Base-by-base conservation (phyloP, 2,113 vertebrate species). In the Odocoileus virginianus region DNA sequence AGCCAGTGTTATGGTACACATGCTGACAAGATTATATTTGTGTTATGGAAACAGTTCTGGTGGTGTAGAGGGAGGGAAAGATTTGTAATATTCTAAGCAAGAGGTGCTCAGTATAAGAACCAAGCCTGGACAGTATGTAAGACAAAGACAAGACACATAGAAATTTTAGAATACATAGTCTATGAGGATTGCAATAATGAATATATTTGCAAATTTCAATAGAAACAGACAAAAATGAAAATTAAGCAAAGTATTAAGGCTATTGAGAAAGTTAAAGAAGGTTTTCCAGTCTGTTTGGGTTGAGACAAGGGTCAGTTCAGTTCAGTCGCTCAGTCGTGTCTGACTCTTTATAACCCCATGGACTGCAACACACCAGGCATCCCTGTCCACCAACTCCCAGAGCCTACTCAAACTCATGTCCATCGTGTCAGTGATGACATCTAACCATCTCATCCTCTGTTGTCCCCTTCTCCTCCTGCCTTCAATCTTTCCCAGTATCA, bases 191-290 rank as follows among this genome's bases (percentile, higher is more conserved):
- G 2, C 13, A 36, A 6, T 50, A 76, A 64, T 47, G 30, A 6
- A 64, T 50, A 16, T 19, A 64, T 55, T 84, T 85, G 67, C 16
- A 87, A 95, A 87, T 58, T 33, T 58, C 54, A 78, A 16, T 14
- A 55, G 88, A 94, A 97, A 85, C 3, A 85, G 14, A 1, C 45
- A 17, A 25, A 91, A 83, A 58, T 28, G 47, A 58, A 94, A 87
- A 43, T 8, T 50, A 64, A 76, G 25, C 13, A 82, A 61, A 74
- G 61, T 0, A n/a, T 2, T 12, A 50, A 89, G 5, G 7, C 6
- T 57, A 7, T 11, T 79, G 16, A 95, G 47, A 93, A 85, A 57
- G 36, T 15, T 78, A 71, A 64, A 84, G 25, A 76, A 33, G 6
- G 0, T 5, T 89, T 79, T 76, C 40, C 2, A 84, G 16, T 54